phyloP scores from a whole-genome alignment of 1,140 invertebrate genomes.

The Batillaria attramentaria region DNA sequence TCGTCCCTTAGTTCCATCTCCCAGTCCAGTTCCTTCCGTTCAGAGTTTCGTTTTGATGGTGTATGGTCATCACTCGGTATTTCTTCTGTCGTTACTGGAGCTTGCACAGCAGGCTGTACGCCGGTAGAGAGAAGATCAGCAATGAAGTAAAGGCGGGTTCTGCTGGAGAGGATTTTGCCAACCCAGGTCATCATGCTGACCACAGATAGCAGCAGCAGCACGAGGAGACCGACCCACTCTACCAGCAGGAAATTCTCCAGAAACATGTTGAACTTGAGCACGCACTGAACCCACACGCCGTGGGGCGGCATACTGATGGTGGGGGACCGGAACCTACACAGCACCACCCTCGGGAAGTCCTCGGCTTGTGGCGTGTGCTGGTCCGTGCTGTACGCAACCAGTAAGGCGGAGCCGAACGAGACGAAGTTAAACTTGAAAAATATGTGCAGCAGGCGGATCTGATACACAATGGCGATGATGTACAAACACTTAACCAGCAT shows the following conservation, averaged over 20 bases:
- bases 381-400: neutral
- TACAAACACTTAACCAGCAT: neutral
- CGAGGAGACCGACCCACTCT: neutral
- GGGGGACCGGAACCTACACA: neutral
- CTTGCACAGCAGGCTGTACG: neutral
- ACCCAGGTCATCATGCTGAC: neutral
- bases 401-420: neutral
- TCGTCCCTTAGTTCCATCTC: neutral
- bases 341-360: neutral
- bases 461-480: neutral
- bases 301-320: neutral
- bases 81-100: neutral
- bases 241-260: neutral
- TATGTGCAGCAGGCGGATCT: neutral
- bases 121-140: neutral
- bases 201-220: neutral
- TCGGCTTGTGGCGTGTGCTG: neutral
- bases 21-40: neutral
- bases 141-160: neutral
- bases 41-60: neutral
- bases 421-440: neutral
- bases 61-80: neutral
- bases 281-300: conserved; percentile 3
- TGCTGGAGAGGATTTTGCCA: neutral
- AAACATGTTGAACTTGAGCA: neutral